These are phyloP conservation scores for Meandrusa payeni DNA, from an alignment of 2,888 invertebrate species.

Conservation along the genomic window DNA sequence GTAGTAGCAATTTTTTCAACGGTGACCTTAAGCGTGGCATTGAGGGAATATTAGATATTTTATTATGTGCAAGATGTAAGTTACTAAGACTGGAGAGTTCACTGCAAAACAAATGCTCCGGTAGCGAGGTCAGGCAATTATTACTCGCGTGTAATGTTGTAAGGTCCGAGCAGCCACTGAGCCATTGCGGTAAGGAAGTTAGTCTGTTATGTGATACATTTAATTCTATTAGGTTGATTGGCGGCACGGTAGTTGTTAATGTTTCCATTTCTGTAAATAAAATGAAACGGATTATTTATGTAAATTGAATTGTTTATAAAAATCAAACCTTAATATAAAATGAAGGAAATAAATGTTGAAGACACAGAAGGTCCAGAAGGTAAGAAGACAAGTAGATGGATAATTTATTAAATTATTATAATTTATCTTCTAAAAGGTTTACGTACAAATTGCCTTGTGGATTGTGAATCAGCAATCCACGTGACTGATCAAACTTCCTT, in stretches of 20 bases:
- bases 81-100: conserved; percentile 87
- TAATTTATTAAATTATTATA: no score
- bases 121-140: conserved; percentile 85
- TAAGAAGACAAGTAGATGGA: no score
- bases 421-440: no score
- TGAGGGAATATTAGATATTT: conserved; percentile 86
- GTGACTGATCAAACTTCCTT: no score
- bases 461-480: no score
- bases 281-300: background rate
- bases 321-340: background rate
- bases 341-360: no score
- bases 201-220: conserved; percentile 90
- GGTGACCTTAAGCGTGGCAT: conserved; percentile 84
- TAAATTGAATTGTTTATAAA: background rate
- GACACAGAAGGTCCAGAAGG: no score
- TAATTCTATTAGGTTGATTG: conserved; percentile 86
- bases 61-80: conserved; percentile 89
- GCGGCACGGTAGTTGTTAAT: conserved; percentile 85
- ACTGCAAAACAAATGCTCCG: conserved; percentile 87
- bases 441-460: no score
- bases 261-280: conserved; percentile 83
- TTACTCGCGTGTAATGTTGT: conserved; percentile 88
- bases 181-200: conserved; percentile 87
- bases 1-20: conserved; percentile 86
- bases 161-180: conserved; percentile 86